Conservation (phyloP, 2,113 vertebrate genomes). For the Macheiramphus alcinus region DNA sequence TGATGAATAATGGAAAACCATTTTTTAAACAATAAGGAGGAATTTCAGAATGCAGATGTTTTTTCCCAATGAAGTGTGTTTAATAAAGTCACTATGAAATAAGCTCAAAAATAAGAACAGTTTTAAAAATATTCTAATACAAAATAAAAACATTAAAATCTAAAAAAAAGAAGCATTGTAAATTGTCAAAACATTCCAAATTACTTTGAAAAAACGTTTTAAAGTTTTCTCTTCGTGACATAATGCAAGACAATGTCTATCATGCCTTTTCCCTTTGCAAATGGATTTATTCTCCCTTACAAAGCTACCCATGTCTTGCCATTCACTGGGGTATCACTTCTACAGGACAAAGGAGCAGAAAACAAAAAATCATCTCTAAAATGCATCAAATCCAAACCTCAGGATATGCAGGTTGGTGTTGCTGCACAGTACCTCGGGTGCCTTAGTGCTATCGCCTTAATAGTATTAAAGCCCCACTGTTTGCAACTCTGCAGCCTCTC, state of each 20-base stretch:
- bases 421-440: background rate
- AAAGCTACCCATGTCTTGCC: background rate
- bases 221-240: background rate
- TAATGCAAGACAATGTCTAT: background rate
- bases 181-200: background rate
- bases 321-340: background rate
- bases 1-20: background rate
- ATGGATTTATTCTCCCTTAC: background rate
- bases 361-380: background rate
- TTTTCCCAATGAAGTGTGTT: background rate
- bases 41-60: background rate
- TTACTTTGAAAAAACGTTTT: background rate
- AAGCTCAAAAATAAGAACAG: background rate
- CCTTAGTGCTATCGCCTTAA: background rate
- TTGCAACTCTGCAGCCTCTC: background rate
- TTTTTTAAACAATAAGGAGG: background rate
- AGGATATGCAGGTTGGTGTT: background rate
- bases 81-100: background rate
- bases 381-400: background rate
- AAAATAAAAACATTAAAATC: background rate
- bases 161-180: background rate
- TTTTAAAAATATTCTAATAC: background rate
- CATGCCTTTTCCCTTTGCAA: background rate
- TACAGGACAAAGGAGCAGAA: background rate
- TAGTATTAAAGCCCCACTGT: background rate